Evolutionary conservation across 2,797 vertebrate genomes (phyloP), one percentile per base, ranked within the genome.

Genomic region (Iguana delicatissima): DNA sequence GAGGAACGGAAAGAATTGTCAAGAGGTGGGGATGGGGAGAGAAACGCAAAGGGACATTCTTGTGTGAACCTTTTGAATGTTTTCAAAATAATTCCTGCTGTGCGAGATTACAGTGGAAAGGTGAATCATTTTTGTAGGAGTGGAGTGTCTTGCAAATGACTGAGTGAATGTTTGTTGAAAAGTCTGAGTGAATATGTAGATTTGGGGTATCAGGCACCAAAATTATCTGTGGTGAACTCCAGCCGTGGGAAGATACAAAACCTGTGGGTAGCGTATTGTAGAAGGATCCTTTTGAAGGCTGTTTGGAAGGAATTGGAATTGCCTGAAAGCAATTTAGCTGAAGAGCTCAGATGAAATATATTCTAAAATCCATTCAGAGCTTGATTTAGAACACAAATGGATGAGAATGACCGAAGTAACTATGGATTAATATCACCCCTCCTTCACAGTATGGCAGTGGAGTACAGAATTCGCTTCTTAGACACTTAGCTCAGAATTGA

Each of bases 271-370:
- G 16, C 6, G 64, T 88, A 90, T 46, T 74, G 7, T 9, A 26
- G 8, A 29, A 35, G 84, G 50, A 32, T 50, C 26, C 85, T 59
- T 79, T 73, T 50, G 85, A 90, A 80, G 84, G 5, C 26, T 86
- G 69, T 82, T 72, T 55, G 84, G 85, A 84, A 52, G 85, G 67
- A 72, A 46, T 20, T 80, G 89, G 20, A 74, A 88, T 55, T 84
- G 14, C 76, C 50, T 80, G 73, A 79, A 92, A 93, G 52, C 35
- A 55, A 84, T 89, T 89, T 91, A 38, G 72, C 52, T 80, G 35
- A 73, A 87, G 13, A 84, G 74, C 80, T 59, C 2, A 24, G 50
- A 88, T 59, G 74, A 87, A 94, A 35, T 18, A 18, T 3, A 0
- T 10, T 67, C 88, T 79, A 86, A 32, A 79, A 91, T 52, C 76